Evolutionary conservation across 2,797 vertebrate genomes (phyloP).

Genomic region (Bradypodion pumilum): DNA sequence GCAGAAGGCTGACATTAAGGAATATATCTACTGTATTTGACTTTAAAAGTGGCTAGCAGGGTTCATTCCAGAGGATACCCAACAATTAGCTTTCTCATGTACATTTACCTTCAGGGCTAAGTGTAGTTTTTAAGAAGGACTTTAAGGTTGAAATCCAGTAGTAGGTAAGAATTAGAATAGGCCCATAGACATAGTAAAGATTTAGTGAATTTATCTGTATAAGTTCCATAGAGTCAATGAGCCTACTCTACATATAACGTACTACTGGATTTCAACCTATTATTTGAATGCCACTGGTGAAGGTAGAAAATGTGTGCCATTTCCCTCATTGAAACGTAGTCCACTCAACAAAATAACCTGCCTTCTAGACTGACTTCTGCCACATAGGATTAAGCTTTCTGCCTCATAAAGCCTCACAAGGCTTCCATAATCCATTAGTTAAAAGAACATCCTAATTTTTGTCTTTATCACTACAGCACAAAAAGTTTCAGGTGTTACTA

Average conservation of each 20-base stretch:
- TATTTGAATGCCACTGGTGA: slow-evolving; percentile 16
- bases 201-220: too few species aligned
- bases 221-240: too few species aligned
- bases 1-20: not conserved
- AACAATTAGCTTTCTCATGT: slow-evolving; percentile 9
- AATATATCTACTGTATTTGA: not conserved
- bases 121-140: slow-evolving; percentile 28
- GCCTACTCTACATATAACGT: too few species aligned
- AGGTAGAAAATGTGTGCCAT: not conserved
- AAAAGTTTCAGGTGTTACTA: slow-evolving; percentile 23
- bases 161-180: too few species aligned
- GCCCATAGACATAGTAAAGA: too few species aligned
- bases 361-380: slow-evolving; percentile 31
- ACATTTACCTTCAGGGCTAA: slow-evolving; percentile 7
- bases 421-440: slow-evolving; percentile 39
- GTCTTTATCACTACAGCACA: slow-evolving; percentile 36
- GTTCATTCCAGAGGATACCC: slow-evolving; percentile 21
- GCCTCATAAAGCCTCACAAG: slow-evolving; percentile 22
- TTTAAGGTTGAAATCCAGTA: not conserved
- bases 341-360: slow-evolving; percentile 35
- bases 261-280: too few species aligned
- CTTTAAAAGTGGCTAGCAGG: slow-evolving; percentile 7
- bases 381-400: slow-evolving; percentile 28
- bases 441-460: slow-evolving; percentile 34
- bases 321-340: slow-evolving; percentile 23